Evolutionary conservation across 2,113 vertebrate genomes (phyloP), one percentile per base, ranked within the genome.

Genomic region (Pachyramphus minor): DNA sequence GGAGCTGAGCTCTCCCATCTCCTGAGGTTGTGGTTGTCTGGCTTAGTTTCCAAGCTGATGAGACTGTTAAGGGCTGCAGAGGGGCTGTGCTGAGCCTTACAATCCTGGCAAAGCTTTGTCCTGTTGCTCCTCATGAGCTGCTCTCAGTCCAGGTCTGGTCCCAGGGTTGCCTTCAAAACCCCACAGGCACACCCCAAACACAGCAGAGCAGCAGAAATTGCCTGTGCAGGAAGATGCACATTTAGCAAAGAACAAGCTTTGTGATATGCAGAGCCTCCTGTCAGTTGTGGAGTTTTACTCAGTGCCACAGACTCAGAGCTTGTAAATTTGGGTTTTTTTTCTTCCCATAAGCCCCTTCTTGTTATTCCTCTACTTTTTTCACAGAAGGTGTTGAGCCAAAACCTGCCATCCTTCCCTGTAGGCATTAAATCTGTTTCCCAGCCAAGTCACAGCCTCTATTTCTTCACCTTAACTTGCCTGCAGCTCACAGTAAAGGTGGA

Each of bases 1-100:
- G 23, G 18, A 60, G 41, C 50, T 78, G 18, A 21, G 14, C 18
- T 64, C 23, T 64, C 25, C 33, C 11, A 4, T 42, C 19, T 33
- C 10, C 37, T 52, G 28, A 0, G 2, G 3, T 15, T 67, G 41
- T 56, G 47, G 25, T 21, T 20, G 0, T 5, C 52, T 76, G 18
- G 2, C 22, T 42, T 9, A 3, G 8, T 93, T 59, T 86, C 56
- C 39, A 62, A 17, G 69, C 55, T 77, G 56, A 45, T 66, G 50
- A 12, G 27, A 33, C 35, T n/a, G 22, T 8, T 35, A 35, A n/a
- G 58, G 79, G 66, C 74, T 90, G 28, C 53, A 56, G 17, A 4
- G 50, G 42, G 37, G 25, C 45, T 62, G 9, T 56, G 8, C 75
- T 75, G 35, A 64, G 33, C 33, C 12, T 15, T 84, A 35, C 8